These are phyloP conservation scores for Pseudomyrmex pallidus DNA, from an alignment of 1,140 invertebrate species.

Conservation along the genomic window DNA sequence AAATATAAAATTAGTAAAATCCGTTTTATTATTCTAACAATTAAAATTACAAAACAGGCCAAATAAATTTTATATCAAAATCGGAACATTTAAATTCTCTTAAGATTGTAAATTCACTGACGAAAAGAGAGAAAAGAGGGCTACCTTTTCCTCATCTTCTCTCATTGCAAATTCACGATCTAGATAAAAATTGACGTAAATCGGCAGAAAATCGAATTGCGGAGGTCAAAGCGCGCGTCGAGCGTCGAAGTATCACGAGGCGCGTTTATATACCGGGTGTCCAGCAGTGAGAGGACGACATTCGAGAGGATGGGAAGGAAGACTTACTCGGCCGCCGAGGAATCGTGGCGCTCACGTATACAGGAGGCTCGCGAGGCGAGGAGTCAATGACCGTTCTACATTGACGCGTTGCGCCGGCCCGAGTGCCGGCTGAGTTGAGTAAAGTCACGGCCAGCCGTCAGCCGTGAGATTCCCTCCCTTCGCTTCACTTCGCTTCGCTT, in stretches of 20 bases:
- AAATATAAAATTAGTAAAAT: no score
- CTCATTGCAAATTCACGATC: neutral
- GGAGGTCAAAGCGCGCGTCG: conserved; percentile 39
- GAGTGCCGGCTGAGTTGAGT: conserved; percentile 83
- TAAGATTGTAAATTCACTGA: no score
- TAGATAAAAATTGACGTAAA: conserved; percentile 29
- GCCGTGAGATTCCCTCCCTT: conserved; percentile 83
- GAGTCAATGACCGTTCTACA: conserved; percentile 86
- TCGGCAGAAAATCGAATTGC: conserved; percentile 35
- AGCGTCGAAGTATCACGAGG: conserved; percentile 71
- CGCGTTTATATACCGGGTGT: conserved; percentile 78
- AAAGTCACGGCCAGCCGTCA: conserved; percentile 85
- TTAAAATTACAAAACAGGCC: no score
- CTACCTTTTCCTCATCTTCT: no score
- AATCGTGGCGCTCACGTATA: conserved; percentile 67
- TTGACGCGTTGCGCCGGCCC: conserved; percentile 84
- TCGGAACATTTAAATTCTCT: no score
- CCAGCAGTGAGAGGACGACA: conserved; percentile 52
- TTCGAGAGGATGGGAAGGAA: conserved; percentile 61
- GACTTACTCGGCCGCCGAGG: conserved; percentile 39
- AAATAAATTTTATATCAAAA: no score
- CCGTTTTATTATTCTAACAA: no score
- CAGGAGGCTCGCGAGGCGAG: conserved; percentile 71
- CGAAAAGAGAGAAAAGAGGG: no score
- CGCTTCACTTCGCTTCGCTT: conserved; percentile 76